Percentiles rank a stretch among this genome's conserved stretches.
Evolutionary conservation across 2,113 vertebrate genomes (phyloP).

Genomic region (Hipposideros armiger): DNA sequence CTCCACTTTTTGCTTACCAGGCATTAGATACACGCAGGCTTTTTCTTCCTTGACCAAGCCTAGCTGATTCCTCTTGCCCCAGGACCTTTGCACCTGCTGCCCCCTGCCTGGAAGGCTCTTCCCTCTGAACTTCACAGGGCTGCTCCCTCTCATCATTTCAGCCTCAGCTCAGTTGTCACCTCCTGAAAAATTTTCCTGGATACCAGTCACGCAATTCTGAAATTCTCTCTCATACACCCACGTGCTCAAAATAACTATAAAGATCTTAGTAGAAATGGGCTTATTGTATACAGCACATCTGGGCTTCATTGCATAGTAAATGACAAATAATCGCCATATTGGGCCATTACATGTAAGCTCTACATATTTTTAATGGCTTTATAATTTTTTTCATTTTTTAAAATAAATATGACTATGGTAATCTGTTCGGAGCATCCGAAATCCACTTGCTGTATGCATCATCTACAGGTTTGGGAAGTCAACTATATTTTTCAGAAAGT

Average conservation of each 20-base stretch:
- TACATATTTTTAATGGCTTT: background rate
- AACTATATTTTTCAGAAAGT: slow-evolving; percentile 49
- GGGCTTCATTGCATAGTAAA: background rate
- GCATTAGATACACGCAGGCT: background rate
- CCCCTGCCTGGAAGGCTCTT: background rate
- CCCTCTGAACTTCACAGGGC: background rate
- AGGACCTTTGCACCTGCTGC: slow-evolving; percentile 34
- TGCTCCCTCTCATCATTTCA: background rate
- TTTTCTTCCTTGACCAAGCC: background rate
- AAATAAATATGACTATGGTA: background rate
- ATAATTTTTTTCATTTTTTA: background rate
- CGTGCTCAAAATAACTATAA: background rate
- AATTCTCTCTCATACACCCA: background rate
- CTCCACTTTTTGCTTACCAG: background rate
- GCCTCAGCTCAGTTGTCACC: background rate
- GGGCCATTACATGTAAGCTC: background rate
- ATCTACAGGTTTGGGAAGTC: background rate
- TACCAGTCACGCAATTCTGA: background rate
- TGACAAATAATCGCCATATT: too few species aligned
- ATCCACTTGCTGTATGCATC: background rate
- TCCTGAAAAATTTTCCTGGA: background rate
- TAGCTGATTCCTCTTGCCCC: background rate
- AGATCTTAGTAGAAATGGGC: background rate
- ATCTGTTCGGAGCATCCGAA: background rate
- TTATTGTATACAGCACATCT: background rate